Percentiles rank a stretch among this genome's conserved stretches.
Conservation (phyloP, 2,113 vertebrate genomes). For the Suricata suricatta region DNA sequence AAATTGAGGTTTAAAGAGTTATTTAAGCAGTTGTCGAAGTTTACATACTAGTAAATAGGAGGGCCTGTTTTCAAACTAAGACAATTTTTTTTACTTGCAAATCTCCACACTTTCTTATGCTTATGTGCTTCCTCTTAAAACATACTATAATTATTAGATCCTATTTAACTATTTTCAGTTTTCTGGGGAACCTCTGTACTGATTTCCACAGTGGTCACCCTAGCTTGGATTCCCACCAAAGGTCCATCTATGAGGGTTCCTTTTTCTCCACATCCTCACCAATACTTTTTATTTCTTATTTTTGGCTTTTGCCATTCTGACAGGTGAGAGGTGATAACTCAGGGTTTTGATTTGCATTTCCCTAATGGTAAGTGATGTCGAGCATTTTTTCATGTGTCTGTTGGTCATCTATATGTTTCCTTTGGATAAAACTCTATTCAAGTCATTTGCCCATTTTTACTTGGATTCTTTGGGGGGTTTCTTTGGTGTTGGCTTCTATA, state of each 20-base stretch:
- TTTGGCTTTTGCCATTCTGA: not conserved
- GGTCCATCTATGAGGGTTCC: not conserved
- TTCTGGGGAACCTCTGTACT: not conserved
- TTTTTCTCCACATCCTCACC: not conserved
- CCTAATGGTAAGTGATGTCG: not conserved
- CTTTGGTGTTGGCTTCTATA: not conserved
- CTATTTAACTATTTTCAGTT: not conserved
- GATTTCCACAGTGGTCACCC: not conserved
- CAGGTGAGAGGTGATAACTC: not conserved
- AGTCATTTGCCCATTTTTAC: not conserved
- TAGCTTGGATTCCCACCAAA: not conserved
- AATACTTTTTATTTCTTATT: not conserved
- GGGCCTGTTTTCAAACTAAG: not conserved
- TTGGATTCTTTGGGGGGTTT: not conserved
- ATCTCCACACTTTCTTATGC: not conserved
- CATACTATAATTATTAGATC: not conserved
- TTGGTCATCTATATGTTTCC: not conserved
- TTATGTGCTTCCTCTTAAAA: not conserved
- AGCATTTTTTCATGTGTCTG: not conserved
- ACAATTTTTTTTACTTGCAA: not conserved
- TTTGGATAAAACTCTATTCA: not conserved
- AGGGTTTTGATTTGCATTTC: not conserved
- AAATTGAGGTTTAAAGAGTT: not conserved
- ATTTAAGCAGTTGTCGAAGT: not conserved
- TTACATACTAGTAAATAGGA: not conserved